Evolutionary conservation across 2,113 vertebrate species (phyloP).

Genomic region (Rutilus rutilus): DNA sequence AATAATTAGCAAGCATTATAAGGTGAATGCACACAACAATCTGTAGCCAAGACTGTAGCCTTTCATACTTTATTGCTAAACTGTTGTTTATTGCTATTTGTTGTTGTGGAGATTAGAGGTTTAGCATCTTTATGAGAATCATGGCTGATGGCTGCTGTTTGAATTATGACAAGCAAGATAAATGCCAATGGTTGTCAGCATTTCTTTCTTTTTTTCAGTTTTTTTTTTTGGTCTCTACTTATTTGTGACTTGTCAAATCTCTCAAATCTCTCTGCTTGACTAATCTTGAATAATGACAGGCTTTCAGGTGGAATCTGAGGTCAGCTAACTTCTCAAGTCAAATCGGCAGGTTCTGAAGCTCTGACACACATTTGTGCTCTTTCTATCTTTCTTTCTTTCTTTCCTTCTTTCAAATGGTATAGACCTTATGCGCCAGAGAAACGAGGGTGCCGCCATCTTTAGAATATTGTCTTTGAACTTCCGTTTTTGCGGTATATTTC

Average conservation of each 20-base stretch:
- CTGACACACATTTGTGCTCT: no score
- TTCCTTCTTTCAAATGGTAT: no score
- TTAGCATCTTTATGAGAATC: not conserved
- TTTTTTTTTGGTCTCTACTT: not conserved
- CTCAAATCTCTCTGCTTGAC: conserved; percentile 28
- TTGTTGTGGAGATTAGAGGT: not conserved
- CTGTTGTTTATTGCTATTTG: not conserved
- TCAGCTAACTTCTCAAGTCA: not conserved
- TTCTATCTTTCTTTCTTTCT: no score
- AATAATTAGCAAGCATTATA: not conserved
- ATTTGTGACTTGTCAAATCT: conserved; percentile 4
- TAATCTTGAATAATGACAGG: conserved; percentile 56
- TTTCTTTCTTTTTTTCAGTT: no score
- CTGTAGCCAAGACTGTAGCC: not conserved
- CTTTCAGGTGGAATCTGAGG: conserved; percentile 52
- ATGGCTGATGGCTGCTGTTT: not conserved
- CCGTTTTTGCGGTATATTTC: no score
- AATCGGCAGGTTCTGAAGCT: no score
- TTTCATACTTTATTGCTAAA: not conserved
- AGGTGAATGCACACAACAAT: no score
- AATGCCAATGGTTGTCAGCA: not conserved
- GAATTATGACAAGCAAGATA: not conserved
- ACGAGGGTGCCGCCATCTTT: no score
- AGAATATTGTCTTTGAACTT: no score
- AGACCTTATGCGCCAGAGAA: no score